Conservation (phyloP, 1,140 invertebrate genomes). For the Cyrtorhinus lividipennis region DNA sequence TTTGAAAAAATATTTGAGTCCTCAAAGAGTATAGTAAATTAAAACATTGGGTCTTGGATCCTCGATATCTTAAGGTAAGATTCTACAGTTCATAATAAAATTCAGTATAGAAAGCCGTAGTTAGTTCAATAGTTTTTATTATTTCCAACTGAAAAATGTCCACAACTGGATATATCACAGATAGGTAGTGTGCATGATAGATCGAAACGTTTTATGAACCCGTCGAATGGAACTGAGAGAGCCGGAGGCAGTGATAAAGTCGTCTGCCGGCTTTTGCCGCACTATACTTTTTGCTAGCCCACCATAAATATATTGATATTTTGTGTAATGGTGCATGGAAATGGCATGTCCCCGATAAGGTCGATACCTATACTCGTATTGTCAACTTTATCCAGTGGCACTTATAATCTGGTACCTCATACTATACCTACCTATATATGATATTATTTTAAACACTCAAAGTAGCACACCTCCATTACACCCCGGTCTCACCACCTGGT, state of each 20-base stretch:
- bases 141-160: not conserved
- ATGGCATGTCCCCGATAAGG: conserved; percentile 16
- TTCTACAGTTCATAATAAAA: not conserved
- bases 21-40: no score
- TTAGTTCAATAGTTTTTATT: conserved; percentile 5
- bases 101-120: conserved; percentile 12
- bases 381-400: conserved; percentile 4
- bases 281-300: conserved; percentile 15
- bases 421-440: no score
- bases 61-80: not conserved
- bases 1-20: no score
- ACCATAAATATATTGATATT: conserved; percentile 16
- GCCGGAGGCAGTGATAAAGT: not conserved
- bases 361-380: not conserved
- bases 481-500: conserved; percentile 3
- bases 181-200: conserved; percentile 14
- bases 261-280: conserved; percentile 7
- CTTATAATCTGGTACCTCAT: conserved; percentile 11
- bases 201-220: conserved; percentile 11
- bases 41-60: conserved; percentile 1
- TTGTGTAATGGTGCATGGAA: conserved; percentile 18
- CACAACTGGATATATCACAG: conserved; percentile 7
- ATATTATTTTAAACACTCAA: conserved; percentile 15
- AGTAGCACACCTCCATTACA: conserved; percentile 17
- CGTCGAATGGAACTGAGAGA: conserved; percentile 1